Percentiles rank a stretch among this genome's conserved stretches.
phyloP scores from a whole-genome alignment of 2,113 vertebrate species.

The Tragelaphus imberbis region DNA sequence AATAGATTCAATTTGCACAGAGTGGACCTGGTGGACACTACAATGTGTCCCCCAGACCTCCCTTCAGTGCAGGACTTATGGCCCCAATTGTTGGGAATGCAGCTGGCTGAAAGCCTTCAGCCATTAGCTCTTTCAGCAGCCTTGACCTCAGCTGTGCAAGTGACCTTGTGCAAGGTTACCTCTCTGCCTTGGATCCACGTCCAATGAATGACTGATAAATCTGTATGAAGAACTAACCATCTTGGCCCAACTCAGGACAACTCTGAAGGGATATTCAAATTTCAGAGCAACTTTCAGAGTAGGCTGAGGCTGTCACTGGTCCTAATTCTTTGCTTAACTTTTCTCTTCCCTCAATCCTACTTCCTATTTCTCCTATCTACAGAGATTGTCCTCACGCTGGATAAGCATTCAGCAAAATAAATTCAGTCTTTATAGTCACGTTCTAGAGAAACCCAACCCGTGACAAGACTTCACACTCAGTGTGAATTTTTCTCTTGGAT shows the following conservation, averaged over 20 bases:
- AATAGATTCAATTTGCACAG: background rate
- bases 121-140: background rate
- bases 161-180: background rate
- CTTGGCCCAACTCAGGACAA: background rate
- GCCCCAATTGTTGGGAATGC: background rate
- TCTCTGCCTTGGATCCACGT: background rate
- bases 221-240: background rate
- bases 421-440: background rate
- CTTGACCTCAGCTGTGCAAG: background rate
- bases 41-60: no score
- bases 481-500: background rate
- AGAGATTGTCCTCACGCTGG: background rate
- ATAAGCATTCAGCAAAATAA: background rate
- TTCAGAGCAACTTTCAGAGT: background rate
- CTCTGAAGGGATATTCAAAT: background rate
- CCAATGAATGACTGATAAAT: background rate
- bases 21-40: background rate
- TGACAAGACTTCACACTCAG: background rate
- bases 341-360: background rate
- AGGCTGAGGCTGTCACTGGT: background rate
- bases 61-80: background rate
- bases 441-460: background rate
- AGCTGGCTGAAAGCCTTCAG: background rate
- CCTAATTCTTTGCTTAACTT: background rate
- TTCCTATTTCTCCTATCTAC: background rate